Percentiles rank a stretch among this genome's conserved stretches.
These are phyloP conservation scores for Rhinella marina DNA, from an alignment of 2,797 vertebrate genomes.

Conservation along the genomic window DNA sequence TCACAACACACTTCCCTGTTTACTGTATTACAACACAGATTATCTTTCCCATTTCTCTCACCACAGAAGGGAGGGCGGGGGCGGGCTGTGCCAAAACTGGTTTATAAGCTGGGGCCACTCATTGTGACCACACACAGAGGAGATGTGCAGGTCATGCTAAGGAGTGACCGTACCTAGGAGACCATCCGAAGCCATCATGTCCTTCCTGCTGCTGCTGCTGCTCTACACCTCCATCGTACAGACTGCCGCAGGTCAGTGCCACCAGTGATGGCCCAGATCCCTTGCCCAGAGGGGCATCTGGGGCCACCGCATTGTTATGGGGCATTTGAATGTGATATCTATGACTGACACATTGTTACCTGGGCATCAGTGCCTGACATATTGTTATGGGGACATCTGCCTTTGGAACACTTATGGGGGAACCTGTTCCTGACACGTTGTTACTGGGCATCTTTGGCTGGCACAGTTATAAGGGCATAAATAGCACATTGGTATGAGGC, in stretches of 20 bases:
- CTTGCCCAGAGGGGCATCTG: not conserved
- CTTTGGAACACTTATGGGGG: not conserved
- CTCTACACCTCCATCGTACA: not conserved
- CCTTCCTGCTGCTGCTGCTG: not conserved
- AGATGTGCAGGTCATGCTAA: not conserved
- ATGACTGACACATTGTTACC: not conserved
- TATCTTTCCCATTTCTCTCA: not conserved
- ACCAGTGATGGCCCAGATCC: not conserved
- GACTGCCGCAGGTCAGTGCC: not conserved
- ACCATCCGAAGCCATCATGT: not conserved
- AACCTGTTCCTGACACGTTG: not conserved
- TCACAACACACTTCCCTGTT: not conserved
- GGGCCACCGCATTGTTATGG: no score
- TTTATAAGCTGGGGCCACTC: not conserved
- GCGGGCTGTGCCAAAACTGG: not conserved
- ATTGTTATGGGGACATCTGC: no score
- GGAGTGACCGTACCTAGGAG: not conserved
- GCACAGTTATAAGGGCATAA: no score
- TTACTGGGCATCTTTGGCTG: not conserved
- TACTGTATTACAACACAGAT: not conserved
- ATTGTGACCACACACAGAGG: not conserved
- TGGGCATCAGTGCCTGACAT: no score
- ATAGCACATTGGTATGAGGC: no score
- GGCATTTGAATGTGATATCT: not conserved
- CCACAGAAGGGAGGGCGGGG: not conserved